These are phyloP conservation scores for Passer domesticus DNA, from an alignment of 2,113 vertebrate species.

Conservation along the genomic window DNA sequence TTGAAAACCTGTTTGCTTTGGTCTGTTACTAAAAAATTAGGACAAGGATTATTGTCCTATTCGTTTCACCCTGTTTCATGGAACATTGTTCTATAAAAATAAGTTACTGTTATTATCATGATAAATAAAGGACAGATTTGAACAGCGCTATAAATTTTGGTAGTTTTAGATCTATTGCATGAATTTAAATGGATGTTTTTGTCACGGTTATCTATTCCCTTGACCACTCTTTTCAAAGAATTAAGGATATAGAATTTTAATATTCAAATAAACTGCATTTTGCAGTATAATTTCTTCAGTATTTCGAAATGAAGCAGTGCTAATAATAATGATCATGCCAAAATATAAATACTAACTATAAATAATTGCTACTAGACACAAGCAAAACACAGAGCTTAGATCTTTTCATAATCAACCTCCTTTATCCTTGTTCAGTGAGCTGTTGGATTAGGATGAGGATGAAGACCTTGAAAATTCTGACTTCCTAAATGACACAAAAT, in stretches of 20 bases:
- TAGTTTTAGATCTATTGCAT: constrained; percentile 71
- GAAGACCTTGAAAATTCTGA: constrained; percentile 10
- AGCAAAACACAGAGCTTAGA: not conserved
- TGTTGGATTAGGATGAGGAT: not conserved
- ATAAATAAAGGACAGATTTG: constrained; percentile 74
- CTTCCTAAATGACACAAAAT: not conserved
- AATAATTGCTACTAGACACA: constrained; percentile 15
- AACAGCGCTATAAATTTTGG: constrained; percentile 69
- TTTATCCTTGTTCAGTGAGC: constrained; percentile 28
- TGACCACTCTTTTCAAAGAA: constrained; percentile 66
- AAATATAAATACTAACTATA: constrained; percentile 47
- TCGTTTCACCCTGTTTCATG: constrained; percentile 60
- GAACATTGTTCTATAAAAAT: constrained; percentile 62
- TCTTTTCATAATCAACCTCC: constrained; percentile 25
- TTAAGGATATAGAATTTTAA: constrained; percentile 65
- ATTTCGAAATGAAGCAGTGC: not conserved
- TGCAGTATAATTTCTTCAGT: constrained; percentile 43
- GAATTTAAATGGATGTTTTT: constrained; percentile 74
- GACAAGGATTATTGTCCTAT: constrained; percentile 62
- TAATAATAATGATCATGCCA: constrained; percentile 58
- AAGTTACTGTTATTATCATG: constrained; percentile 69
- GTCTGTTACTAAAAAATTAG: constrained; percentile 62
- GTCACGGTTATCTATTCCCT: constrained; percentile 66
- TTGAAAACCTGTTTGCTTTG: constrained; percentile 23
- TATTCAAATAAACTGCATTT: constrained; percentile 68